A percentile compares a stretch with the other conserved stretches of the same genome.
Evolutionary conservation across 2,888 invertebrate species (phyloP).

Genomic region (Frankliniella fusca): DNA sequence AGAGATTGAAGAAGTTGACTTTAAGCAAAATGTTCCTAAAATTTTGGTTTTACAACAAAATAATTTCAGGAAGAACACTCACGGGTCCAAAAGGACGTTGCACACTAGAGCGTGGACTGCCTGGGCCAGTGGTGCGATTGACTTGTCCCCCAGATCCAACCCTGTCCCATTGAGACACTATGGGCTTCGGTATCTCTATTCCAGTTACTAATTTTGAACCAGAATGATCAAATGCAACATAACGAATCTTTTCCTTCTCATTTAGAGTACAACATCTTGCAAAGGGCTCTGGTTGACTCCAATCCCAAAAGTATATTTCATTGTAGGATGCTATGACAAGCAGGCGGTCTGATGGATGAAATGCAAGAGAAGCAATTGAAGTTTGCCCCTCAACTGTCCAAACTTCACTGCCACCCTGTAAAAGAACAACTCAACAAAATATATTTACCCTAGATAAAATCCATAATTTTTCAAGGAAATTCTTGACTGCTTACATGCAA

Average conservation of each 20-base stretch:
- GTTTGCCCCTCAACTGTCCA: constrained; percentile 70
- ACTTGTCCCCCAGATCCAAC: not conserved
- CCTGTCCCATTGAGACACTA: not conserved
- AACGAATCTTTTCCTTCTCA: constrained; percentile 70
- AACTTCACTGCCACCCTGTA: constrained; percentile 78
- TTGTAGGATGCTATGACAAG: constrained; percentile 82
- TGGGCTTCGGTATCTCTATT: not conserved
- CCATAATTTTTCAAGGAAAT: no score
- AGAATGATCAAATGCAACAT: constrained; percentile 28
- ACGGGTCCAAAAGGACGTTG: not conserved
- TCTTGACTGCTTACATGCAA: constrained; percentile 54
- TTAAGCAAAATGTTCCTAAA: no score
- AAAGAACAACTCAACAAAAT: constrained; percentile 28
- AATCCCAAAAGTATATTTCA: constrained; percentile 85
- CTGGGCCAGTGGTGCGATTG: not conserved
- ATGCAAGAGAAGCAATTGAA: constrained; percentile 79
- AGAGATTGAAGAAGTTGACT: no score
- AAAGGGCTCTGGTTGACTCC: constrained; percentile 73
- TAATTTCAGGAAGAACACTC: not conserved
- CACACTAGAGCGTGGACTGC: not conserved
- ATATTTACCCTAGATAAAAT: no score
- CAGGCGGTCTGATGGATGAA: constrained; percentile 77
- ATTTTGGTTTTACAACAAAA: no score
- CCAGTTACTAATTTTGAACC: constrained; percentile 16
- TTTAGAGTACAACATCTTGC: constrained; percentile 69